Conservation (phyloP, 2,888 invertebrate genomes). For the Amphipyra tragopoginis region DNA sequence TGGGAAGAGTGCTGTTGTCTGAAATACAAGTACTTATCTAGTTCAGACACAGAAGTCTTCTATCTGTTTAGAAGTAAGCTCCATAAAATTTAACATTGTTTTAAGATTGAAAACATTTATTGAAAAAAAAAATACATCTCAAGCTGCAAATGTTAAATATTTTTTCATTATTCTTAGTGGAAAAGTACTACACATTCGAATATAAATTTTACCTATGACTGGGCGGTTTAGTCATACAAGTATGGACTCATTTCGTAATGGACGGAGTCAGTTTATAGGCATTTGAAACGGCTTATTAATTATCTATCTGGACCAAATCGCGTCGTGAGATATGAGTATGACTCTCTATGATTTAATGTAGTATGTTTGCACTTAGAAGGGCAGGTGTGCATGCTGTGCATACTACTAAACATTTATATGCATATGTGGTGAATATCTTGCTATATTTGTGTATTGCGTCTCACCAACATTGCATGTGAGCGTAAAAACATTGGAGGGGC, state of each 20-base stretch:
- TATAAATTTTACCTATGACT: slow-evolving; percentile 49
- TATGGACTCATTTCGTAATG: slow-evolving; percentile 58
- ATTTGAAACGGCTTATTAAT: slow-evolving; percentile 57
- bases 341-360: slow-evolving; percentile 25
- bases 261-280: slow-evolving; percentile 38
- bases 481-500: no score
- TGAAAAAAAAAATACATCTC: no score
- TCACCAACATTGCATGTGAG: no score
- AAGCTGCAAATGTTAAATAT: no score
- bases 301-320: slow-evolving; percentile 47
- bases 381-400: not conserved
- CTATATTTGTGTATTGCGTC: not conserved
- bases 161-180: not conserved
- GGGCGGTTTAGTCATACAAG: slow-evolving; percentile 49
- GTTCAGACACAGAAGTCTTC: no score
- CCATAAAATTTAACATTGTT: no score
- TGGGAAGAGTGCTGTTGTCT: no score
- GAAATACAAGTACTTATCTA: no score
- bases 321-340: slow-evolving; percentile 47
- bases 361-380: slow-evolving; percentile 4
- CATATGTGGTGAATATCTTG: not conserved
- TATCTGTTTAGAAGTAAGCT: no score
- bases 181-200: slow-evolving; percentile 32
- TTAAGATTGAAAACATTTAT: no score
- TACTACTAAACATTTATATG: no score